Conservation (phyloP, 1,140 invertebrate genomes). For the Aphidius ervi region DNA sequence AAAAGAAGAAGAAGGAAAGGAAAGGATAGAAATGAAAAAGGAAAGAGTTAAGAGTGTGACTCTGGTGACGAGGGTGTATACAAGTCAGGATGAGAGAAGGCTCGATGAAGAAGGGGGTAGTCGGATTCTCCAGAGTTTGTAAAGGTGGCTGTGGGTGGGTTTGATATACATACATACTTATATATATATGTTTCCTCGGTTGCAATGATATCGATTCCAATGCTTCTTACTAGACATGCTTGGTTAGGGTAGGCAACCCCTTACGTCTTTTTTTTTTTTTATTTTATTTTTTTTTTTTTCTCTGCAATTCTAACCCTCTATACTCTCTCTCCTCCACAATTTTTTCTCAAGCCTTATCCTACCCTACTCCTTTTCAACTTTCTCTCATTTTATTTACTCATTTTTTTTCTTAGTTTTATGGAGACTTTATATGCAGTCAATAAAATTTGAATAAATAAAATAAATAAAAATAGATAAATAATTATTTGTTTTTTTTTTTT, state of each 20-base stretch:
- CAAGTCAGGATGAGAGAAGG: constrained; percentile 20
- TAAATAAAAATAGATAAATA: too few relatives aligned
- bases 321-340: constrained; percentile 15
- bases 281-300: constrained; percentile 53
- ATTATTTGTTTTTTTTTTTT: too few relatives aligned
- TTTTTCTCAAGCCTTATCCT: constrained; percentile 17
- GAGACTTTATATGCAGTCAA: too few relatives aligned
- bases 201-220: constrained; percentile 56
- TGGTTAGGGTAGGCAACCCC: constrained; percentile 45
- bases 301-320: constrained; percentile 42
- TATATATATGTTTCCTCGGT: constrained; percentile 30
- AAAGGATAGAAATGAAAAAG: constrained; percentile 31
- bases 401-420: too few relatives aligned
- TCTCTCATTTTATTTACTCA: too few relatives aligned
- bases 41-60: constrained; percentile 50
- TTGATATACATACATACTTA: not conserved
- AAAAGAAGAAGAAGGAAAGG: constrained; percentile 28
- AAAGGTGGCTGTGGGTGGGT: constrained; percentile 10
- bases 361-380: constrained; percentile 4
- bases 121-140: constrained; percentile 6
- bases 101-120: constrained; percentile 29
- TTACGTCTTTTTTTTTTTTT: constrained; percentile 27
- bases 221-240: constrained; percentile 52
- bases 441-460: too few relatives aligned
- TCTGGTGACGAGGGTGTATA: constrained; percentile 37